phyloP scores from a whole-genome alignment of 2,888 invertebrate species.

The Luperina testacea region DNA sequence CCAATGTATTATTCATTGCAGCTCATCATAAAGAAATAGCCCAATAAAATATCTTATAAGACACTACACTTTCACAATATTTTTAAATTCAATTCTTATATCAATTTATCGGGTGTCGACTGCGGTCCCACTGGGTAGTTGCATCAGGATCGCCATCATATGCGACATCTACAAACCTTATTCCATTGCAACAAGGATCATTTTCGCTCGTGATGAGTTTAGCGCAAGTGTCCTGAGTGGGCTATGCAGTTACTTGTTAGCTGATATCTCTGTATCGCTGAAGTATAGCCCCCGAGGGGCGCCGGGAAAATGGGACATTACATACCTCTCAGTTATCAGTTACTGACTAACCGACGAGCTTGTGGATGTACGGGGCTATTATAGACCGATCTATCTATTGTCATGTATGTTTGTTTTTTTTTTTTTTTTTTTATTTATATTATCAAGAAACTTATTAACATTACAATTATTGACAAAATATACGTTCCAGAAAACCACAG shows the following conservation, averaged over 20 bases:
- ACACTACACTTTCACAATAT: conserved; percentile 56
- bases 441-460: no score
- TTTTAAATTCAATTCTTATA: conserved; percentile 70
- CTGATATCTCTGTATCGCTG: conserved; percentile 62
- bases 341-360: conserved; percentile 47
- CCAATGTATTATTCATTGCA: conserved; percentile 51
- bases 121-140: conserved; percentile 48
- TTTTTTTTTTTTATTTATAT: no score
- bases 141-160: conserved; percentile 33
- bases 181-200: conserved; percentile 32
- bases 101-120: conserved; percentile 69
- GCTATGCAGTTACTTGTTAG: conserved; percentile 59
- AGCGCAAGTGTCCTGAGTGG: conserved; percentile 34
- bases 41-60: conserved; percentile 54
- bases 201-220: conserved; percentile 22
- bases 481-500: no score
- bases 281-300: conserved; percentile 62
- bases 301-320: conserved; percentile 64
- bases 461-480: no score
- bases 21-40: conserved; percentile 47
- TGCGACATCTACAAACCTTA: conserved; percentile 28
- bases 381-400: not conserved
- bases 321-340: conserved; percentile 66
- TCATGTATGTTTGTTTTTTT: no score
- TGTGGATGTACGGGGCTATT: conserved; percentile 15